Evolutionary conservation across 2,113 vertebrate species (phyloP), one percentile per base, ranked within the genome.

Genomic region (Ictalurus furcatus): DNA sequence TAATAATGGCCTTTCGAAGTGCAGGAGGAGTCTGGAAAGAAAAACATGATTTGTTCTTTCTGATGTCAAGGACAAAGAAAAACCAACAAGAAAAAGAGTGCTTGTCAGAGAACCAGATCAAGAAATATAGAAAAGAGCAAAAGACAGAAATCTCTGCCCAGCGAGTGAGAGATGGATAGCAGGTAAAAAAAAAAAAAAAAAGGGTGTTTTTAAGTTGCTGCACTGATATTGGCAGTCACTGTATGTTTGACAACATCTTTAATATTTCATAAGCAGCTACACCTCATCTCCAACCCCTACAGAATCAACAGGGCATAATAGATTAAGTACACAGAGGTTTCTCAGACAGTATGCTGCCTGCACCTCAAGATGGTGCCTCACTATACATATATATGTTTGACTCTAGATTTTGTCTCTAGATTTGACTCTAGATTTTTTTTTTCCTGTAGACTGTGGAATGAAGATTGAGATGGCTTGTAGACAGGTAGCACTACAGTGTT

Each of bases 261-360:
- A 90, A 92, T 92, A 91, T 90, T 91, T 91, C 73, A 92, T 88
- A 79, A 89, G 28, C 85, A 71, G 40, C 14, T 48, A 54, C 28
- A 17, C n/a, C 61, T 87, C 85, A 63, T 85, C 84, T 85, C 61
- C 71, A 83, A 40, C 78, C 85, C 65, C 81, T 69, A 86, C 40
- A 78, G 65, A 52, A 76, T 16, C 82, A 85, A 86, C 76, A 74
- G 37, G 48, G 69, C 48, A 87, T 76, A 92, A 87, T 87, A 84
- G 19, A 90, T 76, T 86, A 81, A 89, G 78, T 84, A 84, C 58
- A 84, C 59, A 48, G 69, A 67, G 28, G 30, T 48, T 56, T 73
- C 14, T 58, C 17, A 74, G 54, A 83, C 52, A 11, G 34, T 25
- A 52, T 17, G 69, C 28, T 71, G 63, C 12, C 54, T 88, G 81